A percentile compares a stretch with the other conserved stretches of the same genome.
These are phyloP conservation scores for Pogonomyrmex californicus DNA, from an alignment of 1,140 invertebrate species.

Conservation along the genomic window DNA sequence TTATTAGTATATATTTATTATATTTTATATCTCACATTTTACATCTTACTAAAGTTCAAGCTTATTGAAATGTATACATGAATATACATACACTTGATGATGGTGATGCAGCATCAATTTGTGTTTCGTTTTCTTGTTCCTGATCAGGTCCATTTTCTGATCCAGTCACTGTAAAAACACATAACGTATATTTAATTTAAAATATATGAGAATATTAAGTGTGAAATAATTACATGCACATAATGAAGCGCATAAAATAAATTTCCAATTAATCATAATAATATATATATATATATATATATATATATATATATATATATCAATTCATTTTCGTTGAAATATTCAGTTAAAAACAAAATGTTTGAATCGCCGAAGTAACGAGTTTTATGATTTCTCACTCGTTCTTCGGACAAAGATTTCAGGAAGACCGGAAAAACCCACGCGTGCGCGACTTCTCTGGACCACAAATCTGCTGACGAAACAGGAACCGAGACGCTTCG, in stretches of 20 bases:
- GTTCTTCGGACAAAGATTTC: constrained; percentile 15
- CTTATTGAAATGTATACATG: neutral
- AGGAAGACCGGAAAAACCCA: constrained; percentile 41
- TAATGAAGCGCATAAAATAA: neutral
- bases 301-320: neutral
- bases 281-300: too few relatives aligned
- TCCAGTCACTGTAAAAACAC: constrained; percentile 75
- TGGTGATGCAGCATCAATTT: constrained; percentile 80
- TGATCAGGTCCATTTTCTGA: constrained; percentile 75
- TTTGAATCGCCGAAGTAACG: neutral
- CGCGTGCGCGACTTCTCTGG: constrained; percentile 23
- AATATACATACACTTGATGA: constrained; percentile 71
- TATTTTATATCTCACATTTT: neutral
- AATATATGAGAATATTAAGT: neutral
- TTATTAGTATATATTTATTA: too few relatives aligned
- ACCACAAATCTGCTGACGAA: constrained; percentile 61
- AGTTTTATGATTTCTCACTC: neutral
- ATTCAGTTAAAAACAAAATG: neutral
- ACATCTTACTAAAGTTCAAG: neutral
- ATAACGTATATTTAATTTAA: constrained; percentile 13
- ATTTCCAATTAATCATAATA: neutral
- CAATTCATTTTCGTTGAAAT: constrained; percentile 2
- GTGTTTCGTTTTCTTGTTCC: constrained; percentile 77
- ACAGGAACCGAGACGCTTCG: constrained; percentile 36
- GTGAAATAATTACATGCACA: neutral